phyloP scores from a whole-genome alignment of 2,797 vertebrate genomes.

The Coregonus ussuriensis region DNA sequence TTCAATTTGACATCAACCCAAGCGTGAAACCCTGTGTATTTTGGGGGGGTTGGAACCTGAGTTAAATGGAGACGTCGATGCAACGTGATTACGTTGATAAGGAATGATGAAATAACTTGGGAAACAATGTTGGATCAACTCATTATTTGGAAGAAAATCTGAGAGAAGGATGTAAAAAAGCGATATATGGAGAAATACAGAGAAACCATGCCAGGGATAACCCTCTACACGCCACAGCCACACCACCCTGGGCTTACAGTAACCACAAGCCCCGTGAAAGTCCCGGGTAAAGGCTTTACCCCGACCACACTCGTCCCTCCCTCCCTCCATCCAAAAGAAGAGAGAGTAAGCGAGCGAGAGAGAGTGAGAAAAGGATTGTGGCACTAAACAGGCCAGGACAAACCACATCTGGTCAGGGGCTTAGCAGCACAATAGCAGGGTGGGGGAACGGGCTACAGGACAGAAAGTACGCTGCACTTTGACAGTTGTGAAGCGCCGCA shows the following conservation, averaged over 20 bases:
- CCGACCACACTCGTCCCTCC: not conserved
- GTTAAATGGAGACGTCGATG: not conserved
- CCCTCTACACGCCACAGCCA: not conserved
- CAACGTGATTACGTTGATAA: not conserved
- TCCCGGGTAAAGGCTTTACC: not conserved
- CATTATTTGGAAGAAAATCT: not conserved
- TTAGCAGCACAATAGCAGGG: not conserved
- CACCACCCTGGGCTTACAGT: not conserved
- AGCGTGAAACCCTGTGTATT: not conserved
- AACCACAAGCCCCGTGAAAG: not conserved
- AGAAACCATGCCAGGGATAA: too few relatives aligned
- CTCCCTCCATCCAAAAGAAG: not conserved
- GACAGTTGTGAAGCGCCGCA: constrained; percentile 34
- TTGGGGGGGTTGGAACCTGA: not conserved
- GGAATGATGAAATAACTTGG: not conserved
- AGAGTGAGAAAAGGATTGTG: constrained; percentile 10
- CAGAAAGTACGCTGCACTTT: constrained; percentile 30
- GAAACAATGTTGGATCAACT: not conserved
- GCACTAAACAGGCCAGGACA: constrained; percentile 23
- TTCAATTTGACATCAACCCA: not conserved
- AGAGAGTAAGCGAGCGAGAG: constrained; percentile 11
- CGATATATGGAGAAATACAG: too few relatives aligned
- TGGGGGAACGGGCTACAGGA: constrained; percentile 2
- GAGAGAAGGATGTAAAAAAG: not conserved
- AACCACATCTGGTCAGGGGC: constrained; percentile 46